These are phyloP conservation scores for Eospalax fontanierii DNA, from an alignment of 2,797 vertebrate species.

Conservation along the genomic window DNA sequence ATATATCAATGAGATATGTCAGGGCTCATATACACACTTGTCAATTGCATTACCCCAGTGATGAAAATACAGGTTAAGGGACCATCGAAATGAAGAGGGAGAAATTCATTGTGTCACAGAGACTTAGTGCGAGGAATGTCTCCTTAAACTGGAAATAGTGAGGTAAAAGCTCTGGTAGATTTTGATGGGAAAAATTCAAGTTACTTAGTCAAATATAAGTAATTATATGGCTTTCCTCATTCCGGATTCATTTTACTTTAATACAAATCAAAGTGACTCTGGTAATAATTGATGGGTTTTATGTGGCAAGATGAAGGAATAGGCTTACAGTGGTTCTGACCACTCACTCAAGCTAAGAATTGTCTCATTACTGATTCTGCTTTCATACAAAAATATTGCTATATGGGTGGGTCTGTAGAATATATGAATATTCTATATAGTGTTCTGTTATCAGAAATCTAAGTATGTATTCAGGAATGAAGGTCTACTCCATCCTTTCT, in stretches of 20 bases:
- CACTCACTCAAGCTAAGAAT: slow-evolving; percentile 44
- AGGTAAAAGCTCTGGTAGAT: slow-evolving; percentile 70
- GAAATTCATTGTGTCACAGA: slow-evolving; percentile 86
- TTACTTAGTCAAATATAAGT: slow-evolving; percentile 61
- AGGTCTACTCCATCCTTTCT: not conserved
- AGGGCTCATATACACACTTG: slow-evolving; percentile 91
- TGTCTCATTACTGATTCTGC: slow-evolving; percentile 8
- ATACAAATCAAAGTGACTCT: slow-evolving; percentile 74
- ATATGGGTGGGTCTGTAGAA: not conserved
- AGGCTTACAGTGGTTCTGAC: slow-evolving; percentile 33
- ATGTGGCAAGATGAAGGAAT: slow-evolving; percentile 17
- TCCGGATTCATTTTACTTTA: slow-evolving; percentile 69
- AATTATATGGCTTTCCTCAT: slow-evolving; percentile 67
- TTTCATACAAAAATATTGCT: not conserved
- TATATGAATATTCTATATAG: slow-evolving; percentile 17
- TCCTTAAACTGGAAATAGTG: slow-evolving; percentile 71
- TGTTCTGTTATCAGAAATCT: not conserved
- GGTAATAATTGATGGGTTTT: slow-evolving; percentile 62
- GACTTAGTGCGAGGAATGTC: slow-evolving; percentile 81
- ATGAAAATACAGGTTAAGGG: slow-evolving; percentile 84
- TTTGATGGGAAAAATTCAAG: slow-evolving; percentile 10
- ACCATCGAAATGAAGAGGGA: slow-evolving; percentile 81
- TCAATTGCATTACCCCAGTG: slow-evolving; percentile 90
- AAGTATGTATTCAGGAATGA: not conserved
- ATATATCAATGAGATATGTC: slow-evolving; percentile 92